Conservation (phyloP, 2,888 invertebrate genomes). For the Scotopteryx bipunctaria region DNA sequence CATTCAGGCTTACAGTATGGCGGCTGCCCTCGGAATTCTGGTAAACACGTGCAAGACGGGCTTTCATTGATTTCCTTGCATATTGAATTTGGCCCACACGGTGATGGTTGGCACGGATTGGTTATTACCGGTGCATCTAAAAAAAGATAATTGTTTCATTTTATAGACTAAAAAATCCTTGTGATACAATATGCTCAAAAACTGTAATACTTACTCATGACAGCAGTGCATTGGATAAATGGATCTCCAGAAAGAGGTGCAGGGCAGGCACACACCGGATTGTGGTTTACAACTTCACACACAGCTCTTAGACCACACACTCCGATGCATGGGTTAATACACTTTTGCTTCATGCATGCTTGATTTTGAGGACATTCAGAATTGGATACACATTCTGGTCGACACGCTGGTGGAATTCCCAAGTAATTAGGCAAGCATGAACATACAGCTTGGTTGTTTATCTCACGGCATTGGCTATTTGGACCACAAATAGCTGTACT, state of each 20-base stretch:
- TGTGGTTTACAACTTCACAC: slow-evolving; percentile 88
- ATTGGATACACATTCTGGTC: slow-evolving; percentile 89
- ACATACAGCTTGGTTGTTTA: slow-evolving; percentile 87
- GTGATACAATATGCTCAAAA: neutral
- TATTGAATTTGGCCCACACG: slow-evolving; percentile 91
- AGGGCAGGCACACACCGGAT: slow-evolving; percentile 89
- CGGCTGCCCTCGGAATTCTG: slow-evolving; percentile 87
- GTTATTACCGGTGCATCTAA: slow-evolving; percentile 58
- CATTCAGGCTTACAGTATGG: slow-evolving; percentile 93
- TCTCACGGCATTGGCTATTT: slow-evolving; percentile 85
- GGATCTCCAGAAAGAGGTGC: slow-evolving; percentile 87
- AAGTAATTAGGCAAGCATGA: slow-evolving; percentile 87
- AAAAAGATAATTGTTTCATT: slow-evolving; percentile 5
- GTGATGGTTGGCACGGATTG: slow-evolving; percentile 90
- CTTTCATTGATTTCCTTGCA: slow-evolving; percentile 87
- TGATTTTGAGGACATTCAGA: slow-evolving; percentile 87
- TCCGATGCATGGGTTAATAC: slow-evolving; percentile 88
- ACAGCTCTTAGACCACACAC: slow-evolving; percentile 86
- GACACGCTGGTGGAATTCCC: slow-evolving; percentile 88
- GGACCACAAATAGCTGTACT: slow-evolving; percentile 89
- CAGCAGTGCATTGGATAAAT: slow-evolving; percentile 78
- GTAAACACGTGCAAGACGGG: slow-evolving; percentile 89
- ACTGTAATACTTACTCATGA: slow-evolving; percentile 55
- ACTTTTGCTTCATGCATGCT: slow-evolving; percentile 88
- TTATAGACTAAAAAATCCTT: neutral